Percentiles rank a stretch among this genome's conserved stretches.
Conservation (phyloP, 2,888 invertebrate species). For the Mamestra brassicae region DNA sequence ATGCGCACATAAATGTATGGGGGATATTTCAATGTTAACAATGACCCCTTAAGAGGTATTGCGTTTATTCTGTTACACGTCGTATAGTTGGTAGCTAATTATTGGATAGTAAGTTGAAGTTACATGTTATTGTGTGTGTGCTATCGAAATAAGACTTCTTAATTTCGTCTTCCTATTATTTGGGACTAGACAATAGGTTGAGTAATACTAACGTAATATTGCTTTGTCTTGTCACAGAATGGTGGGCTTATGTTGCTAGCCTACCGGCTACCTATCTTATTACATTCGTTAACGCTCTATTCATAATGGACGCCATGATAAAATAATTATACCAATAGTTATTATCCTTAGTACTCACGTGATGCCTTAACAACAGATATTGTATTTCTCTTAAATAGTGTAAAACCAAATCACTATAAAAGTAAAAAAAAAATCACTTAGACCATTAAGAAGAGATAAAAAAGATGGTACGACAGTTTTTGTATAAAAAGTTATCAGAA, state of each 20-base stretch:
- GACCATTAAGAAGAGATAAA: no score
- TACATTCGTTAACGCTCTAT: conserved; percentile 3
- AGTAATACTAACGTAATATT: background rate
- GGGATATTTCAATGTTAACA: no score
- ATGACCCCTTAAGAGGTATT: no score
- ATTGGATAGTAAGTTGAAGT: no score
- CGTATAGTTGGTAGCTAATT: background rate
- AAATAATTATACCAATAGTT: background rate
- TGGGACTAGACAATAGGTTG: background rate
- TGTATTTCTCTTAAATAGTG: background rate
- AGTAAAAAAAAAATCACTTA: no score
- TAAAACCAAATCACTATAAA: background rate
- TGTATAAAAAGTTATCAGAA: no score
- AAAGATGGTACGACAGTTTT: no score
- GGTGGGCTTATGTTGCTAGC: background rate
- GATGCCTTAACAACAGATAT: background rate
- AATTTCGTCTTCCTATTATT: background rate
- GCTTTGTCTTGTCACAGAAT: background rate
- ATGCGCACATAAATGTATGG: no score
- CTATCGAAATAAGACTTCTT: conserved; percentile 1
- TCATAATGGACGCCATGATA: background rate
- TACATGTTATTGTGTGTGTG: background rate
- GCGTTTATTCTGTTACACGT: no score
- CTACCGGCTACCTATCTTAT: background rate
- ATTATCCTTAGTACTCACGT: background rate